phyloP scores from a whole-genome alignment of 2,797 vertebrate genomes.

The Anableps anableps region DNA sequence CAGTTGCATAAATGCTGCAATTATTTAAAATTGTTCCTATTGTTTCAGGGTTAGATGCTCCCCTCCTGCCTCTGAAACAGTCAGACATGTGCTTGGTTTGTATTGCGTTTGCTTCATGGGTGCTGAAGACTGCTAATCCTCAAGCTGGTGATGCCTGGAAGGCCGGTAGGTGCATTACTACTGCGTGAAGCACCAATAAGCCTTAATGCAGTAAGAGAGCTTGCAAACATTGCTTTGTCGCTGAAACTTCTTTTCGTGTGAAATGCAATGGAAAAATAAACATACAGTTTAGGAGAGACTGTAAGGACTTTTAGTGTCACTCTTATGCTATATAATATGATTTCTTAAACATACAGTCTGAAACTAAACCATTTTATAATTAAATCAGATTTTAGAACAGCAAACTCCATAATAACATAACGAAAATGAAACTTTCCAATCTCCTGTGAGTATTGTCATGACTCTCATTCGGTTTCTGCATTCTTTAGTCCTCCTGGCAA shows the following conservation, averaged over 20 bases:
- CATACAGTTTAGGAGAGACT: not conserved
- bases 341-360: not conserved
- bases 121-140: constrained; percentile 90
- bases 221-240: not conserved
- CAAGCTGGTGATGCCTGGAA: constrained; percentile 93
- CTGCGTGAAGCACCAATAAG: not conserved
- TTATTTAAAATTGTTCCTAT: constrained; percentile 19
- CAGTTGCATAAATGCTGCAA: not conserved
- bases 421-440: not conserved
- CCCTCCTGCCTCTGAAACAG: constrained; percentile 80
- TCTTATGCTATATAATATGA: not conserved
- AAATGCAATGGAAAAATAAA: not conserved
- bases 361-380: not conserved
- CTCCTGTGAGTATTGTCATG: not conserved
- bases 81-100: constrained; percentile 95
- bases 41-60: constrained; percentile 74
- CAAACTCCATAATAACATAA: too few relatives aligned
- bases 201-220: not conserved
- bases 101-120: constrained; percentile 97
- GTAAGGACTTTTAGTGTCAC: not conserved
- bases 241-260: not conserved
- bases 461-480: constrained; percentile 37
- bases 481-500: constrained; percentile 90
- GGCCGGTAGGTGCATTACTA: constrained; percentile 82
- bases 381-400: not conserved